Evolutionary conservation across 2,888 invertebrate species (phyloP), one percentile per base, ranked within the genome.

Genomic region (Sclerodermus sp.): DNA sequence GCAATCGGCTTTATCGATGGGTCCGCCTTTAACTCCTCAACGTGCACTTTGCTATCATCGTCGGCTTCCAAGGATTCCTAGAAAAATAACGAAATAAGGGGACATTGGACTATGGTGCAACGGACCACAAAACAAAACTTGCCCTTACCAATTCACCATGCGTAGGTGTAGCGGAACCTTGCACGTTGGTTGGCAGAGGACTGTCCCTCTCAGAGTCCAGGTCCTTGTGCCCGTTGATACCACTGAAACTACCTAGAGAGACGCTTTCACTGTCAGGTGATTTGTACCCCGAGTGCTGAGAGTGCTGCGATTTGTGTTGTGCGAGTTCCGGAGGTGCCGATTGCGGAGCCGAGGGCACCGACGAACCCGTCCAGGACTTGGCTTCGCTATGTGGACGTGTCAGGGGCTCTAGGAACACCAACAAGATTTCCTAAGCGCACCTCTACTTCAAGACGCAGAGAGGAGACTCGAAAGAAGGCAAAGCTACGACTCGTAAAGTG

Each of bases 321-420:
- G 84, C 84, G 67, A 86, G 79, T 74, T 86, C 84, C 55, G 87
- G 86, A 46, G 87, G 86, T 60, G 87, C 86, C 53, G 87, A 87
- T 73, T 85, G 85, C 53, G 86, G 85, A 55, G 85, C 84, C 61
- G 85, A 85, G 48, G 84, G 84, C 60, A 84, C 82, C 62, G 83
- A 81, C 59, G 85, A 83, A 39, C 86, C 85, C 57, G 84, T 85
- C 81, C 87, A 87, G 58, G 87, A 88, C 81, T 90, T 91, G 74
- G 90, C 88, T 83, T 92, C 92, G 82, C 91, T 91, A 82, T 90
- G 91, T 77, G 91, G 91, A 81, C 91, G 87, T 80, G 88, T 89
- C 78, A 87, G 84, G 78, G 85, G 84, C 78, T 91, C 91, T 80
- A 89, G 88, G 41, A 29, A 42, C 13, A 23, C 23, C 23, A 23